A percentile compares a stretch with the other conserved stretches of the same genome.
These are phyloP conservation scores for Drosophila watanabei DNA, from an alignment of 1,140 invertebrate genomes.

Conservation along the genomic window DNA sequence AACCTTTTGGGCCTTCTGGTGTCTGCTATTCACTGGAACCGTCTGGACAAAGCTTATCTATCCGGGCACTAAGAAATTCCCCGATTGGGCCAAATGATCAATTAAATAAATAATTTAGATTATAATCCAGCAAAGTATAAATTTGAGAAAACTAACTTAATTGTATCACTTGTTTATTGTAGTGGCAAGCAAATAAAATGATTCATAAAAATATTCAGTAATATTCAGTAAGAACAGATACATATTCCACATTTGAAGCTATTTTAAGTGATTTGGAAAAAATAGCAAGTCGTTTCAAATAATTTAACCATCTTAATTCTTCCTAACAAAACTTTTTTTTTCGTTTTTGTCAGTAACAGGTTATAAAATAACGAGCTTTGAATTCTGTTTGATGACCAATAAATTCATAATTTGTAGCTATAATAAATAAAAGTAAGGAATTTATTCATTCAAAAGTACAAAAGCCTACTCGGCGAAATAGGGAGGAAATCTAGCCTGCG, in stretches of 20 bases:
- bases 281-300: neutral
- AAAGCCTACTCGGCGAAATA: slow-evolving; percentile 11
- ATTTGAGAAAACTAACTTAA: too few relatives aligned
- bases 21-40: slow-evolving; percentile 29
- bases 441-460: slow-evolving; percentile 55
- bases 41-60: slow-evolving; percentile 43
- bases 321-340: neutral
- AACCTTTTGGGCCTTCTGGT: slow-evolving; percentile 85
- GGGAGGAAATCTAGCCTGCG: slow-evolving; percentile 21
- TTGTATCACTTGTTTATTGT: too few relatives aligned
- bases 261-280: neutral
- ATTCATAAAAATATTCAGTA: too few relatives aligned
- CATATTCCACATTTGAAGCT: neutral
- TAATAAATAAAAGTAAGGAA: slow-evolving; percentile 63
- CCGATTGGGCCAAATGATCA: slow-evolving; percentile 26
- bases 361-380: neutral
- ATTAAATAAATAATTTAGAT: too few relatives aligned
- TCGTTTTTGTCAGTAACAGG: neutral
- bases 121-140: too few relatives aligned
- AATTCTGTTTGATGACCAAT: slow-evolving; percentile 10
- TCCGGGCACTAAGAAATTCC: slow-evolving; percentile 35
- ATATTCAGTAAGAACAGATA: too few relatives aligned
- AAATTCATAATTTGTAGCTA: slow-evolving; percentile 70
- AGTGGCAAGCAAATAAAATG: neutral
- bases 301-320: neutral